Evolutionary conservation across 2,888 invertebrate genomes (phyloP).

Genomic region (Orchesella flavescens): DNA sequence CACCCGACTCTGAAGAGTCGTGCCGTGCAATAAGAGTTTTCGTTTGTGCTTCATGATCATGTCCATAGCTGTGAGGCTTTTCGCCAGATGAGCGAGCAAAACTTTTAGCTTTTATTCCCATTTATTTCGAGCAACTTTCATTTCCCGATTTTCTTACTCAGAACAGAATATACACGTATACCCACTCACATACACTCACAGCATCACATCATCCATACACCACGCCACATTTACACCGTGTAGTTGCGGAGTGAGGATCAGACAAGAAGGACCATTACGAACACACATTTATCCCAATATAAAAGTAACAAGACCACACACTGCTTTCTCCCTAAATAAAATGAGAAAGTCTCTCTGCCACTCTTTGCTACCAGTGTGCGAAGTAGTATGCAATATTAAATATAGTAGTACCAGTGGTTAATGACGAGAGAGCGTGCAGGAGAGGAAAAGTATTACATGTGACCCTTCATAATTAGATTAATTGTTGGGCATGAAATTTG

Average conservation of each 20-base stretch:
- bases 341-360: too few relatives aligned
- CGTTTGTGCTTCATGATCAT: neutral
- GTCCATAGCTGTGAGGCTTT: neutral
- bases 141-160: conserved; percentile 11
- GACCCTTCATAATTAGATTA: conserved; percentile 33
- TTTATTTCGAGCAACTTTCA: conserved; percentile 31
- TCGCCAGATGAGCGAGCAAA: conserved; percentile 15
- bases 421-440: neutral
- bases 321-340: neutral
- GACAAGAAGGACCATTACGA: too few relatives aligned
- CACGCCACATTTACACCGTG: too few relatives aligned
- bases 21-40: too few relatives aligned
- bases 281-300: neutral
- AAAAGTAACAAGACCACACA: neutral
- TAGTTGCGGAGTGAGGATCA: too few relatives aligned
- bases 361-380: neutral
- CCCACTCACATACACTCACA: too few relatives aligned
- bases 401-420: neutral
- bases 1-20: neutral
- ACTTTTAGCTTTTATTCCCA: conserved; percentile 34
- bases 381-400: neutral
- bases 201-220: too few relatives aligned
- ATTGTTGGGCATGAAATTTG: neutral
- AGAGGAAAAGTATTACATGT: neutral
- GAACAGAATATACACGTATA: too few relatives aligned